Conservation (phyloP, 2,888 invertebrate species). For the Eilema caniola region DNA sequence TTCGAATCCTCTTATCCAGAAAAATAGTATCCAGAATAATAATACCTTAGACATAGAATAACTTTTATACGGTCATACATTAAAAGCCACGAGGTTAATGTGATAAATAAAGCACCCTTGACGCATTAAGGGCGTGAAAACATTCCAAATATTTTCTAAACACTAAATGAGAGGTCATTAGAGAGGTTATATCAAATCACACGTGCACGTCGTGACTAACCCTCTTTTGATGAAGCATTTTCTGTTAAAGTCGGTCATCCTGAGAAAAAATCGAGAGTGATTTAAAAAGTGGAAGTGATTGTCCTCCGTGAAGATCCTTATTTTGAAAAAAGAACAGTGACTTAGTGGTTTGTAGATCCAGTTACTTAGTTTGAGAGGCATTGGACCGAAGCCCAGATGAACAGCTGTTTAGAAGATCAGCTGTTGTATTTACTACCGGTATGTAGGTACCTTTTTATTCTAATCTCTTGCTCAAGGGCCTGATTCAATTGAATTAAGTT, state of each 20-base stretch:
- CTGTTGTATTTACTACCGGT: conserved; percentile 5
- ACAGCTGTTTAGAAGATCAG: conserved; percentile 16
- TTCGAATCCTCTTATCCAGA: too few relatives aligned
- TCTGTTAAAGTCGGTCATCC: conserved; percentile 30
- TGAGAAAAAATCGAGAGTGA: conserved; percentile 28
- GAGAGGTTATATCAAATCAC: conserved; percentile 11
- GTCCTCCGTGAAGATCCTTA: conserved; percentile 20
- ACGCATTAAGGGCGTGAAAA: conserved; percentile 21
- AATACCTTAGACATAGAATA: not conserved
- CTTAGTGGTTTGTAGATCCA: conserved; percentile 12
- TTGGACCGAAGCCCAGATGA: conserved; percentile 17
- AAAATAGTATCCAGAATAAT: too few relatives aligned
- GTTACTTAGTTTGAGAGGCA: conserved; percentile 15
- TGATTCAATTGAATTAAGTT: too few relatives aligned
- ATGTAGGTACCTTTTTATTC: not conserved
- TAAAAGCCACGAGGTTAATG: not conserved
- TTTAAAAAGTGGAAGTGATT: conserved; percentile 35
- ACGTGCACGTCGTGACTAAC: conserved; percentile 25
- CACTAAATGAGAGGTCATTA: conserved; percentile 4
- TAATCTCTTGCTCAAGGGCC: not conserved
- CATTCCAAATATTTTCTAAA: conserved; percentile 15
- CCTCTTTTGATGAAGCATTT: conserved; percentile 18
- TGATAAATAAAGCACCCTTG: conserved; percentile 8
- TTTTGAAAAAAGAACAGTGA: conserved; percentile 25
- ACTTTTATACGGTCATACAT: conserved; percentile 1